A percentile compares a stretch with the other conserved stretches of the same genome.
Conservation (phyloP, 2,797 vertebrate genomes). For the Antennarius maculatus region DNA sequence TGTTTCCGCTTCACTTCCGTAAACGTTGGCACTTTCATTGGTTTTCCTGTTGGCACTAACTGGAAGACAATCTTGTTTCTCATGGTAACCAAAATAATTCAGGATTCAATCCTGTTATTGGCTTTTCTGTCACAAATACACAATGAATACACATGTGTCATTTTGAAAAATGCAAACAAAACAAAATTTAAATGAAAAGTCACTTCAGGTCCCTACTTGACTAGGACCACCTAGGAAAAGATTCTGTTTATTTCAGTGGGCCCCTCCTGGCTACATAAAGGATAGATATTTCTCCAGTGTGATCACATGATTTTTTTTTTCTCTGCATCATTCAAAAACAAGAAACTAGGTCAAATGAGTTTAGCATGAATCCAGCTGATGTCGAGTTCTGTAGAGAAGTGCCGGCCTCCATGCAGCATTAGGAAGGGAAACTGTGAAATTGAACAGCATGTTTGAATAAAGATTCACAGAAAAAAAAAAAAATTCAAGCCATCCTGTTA, state of each 20-base stretch:
- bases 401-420: background rate
- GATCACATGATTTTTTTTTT: background rate
- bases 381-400: background rate
- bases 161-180: slow-evolving; percentile 8
- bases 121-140: slow-evolving; percentile 24
- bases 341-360: background rate
- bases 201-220: background rate
- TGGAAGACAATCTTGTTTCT: slow-evolving; percentile 70
- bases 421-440: background rate
- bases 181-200: background rate
- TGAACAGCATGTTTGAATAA: slow-evolving; percentile 14
- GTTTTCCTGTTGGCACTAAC: slow-evolving; percentile 53
- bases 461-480: slow-evolving; percentile 11
- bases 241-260: too few relatives aligned
- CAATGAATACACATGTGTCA: slow-evolving; percentile 49
- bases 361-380: slow-evolving; percentile 24
- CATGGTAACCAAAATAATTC: slow-evolving; percentile 17
- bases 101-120: slow-evolving; percentile 12
- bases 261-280: too few relatives aligned
- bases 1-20: background rate
- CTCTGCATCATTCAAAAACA: background rate
- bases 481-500: slow-evolving; percentile 9
- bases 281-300: background rate
- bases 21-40: slow-evolving; percentile 48
- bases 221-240: background rate